phyloP scores from a whole-genome alignment of 2,113 vertebrate species.

The Mesitornis unicolor region DNA sequence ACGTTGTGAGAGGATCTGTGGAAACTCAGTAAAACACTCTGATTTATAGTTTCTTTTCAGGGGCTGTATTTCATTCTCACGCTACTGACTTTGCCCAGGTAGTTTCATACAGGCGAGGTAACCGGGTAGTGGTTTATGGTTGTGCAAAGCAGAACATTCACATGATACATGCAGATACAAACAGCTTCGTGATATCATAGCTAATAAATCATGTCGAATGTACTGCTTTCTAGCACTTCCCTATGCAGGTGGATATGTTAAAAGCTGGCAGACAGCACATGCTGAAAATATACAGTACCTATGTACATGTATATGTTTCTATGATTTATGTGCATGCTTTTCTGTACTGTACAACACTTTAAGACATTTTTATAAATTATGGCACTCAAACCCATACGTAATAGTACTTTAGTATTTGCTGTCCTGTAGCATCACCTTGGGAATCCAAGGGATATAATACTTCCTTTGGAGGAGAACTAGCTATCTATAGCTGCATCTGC shows the following conservation, averaged over 20 bases:
- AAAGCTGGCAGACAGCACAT: background rate
- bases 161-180: background rate
- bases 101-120: background rate
- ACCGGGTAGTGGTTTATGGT: background rate
- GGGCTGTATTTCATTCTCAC: background rate
- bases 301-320: background rate
- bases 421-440: background rate
- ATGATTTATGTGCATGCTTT: background rate
- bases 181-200: background rate
- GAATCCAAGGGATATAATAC: background rate
- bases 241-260: background rate
- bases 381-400: background rate
- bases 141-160: background rate
- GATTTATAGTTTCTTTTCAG: background rate
- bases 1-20: background rate
- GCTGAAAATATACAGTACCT: background rate
- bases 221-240: background rate
- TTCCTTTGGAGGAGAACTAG: slow-evolving; percentile 29
- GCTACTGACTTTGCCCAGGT: background rate
- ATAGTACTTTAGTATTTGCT: background rate
- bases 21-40: background rate
- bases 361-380: slow-evolving; percentile 20
- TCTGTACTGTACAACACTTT: background rate
- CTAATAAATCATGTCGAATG: background rate
- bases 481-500: background rate